Conservation (phyloP, 2,888 invertebrate species). For the Caenorhabditis doughertyi region DNA sequence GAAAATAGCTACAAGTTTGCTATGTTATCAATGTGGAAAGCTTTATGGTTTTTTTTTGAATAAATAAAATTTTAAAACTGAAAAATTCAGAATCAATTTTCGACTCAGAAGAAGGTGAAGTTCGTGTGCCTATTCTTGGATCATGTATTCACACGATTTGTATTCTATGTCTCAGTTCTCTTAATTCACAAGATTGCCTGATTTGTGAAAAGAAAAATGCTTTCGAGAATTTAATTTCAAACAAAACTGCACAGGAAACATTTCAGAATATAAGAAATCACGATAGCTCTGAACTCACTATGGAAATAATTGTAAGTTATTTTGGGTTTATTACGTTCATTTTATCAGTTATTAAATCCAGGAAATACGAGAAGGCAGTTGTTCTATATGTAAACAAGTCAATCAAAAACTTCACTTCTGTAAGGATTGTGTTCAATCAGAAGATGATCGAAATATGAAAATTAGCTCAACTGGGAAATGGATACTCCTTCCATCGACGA, state of each 20-base stretch:
- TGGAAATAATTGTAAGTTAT: not conserved
- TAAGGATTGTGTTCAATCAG: not conserved
- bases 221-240: not conserved
- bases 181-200: not conserved
- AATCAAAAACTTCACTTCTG: not conserved
- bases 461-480: not conserved
- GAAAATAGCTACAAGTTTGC: not conserved
- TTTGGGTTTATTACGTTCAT: not conserved
- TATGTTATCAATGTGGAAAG: constrained; percentile 14
- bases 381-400: not conserved
- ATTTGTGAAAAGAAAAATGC: constrained; percentile 1
- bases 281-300: not conserved
- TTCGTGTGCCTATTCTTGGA: not conserved
- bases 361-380: not conserved
- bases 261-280: not conserved
- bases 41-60: not conserved
- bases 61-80: not conserved
- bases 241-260: not conserved
- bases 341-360: not conserved
- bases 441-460: not conserved
- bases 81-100: constrained; percentile 1
- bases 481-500: not conserved
- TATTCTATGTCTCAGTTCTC: not conserved
- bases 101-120: not conserved
- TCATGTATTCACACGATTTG: constrained; percentile 20